Evolutionary conservation across 2,797 vertebrate species (phyloP), one percentile per base, ranked within the genome.

Genomic region (Dryobates pubescens): DNA sequence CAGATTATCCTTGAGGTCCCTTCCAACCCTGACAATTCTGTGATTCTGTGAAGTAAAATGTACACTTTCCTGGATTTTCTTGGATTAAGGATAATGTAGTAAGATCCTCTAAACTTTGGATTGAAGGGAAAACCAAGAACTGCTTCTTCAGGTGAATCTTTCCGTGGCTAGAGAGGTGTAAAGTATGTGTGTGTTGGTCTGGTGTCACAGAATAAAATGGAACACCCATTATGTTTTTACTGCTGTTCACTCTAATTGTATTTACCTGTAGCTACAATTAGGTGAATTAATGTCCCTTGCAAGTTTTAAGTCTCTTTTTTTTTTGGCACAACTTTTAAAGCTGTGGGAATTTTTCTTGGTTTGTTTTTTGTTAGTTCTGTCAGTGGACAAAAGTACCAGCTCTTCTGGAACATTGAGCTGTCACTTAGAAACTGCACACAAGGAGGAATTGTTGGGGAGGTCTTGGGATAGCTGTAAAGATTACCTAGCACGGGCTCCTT

Each of bases 221-320:
- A 85, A 64, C 56, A 10, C 26, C 75, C 53, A 56, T 86, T 81
- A 26, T 63, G 29, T 58, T 93, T 86, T 82, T 82, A 67, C 38
- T 84, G 58, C 30, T 88, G 3, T 82, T 94, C 6, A 36, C 15
- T 74, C 58, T 88, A 36, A 62, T 91, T 92, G 26, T 83, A 70
- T 92, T 93, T 88, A 71, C 75, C 51, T 84, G 14, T 65, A 62
- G 63, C 43, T 88, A 43, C 27, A 63, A 32, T 86, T 85, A 87
- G 49, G 24, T 85, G 84, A 90, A 82, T 71, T 82, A 85, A 82
- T 89, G 75, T 76, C 17, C 58, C 36, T 77, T 90, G 72, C 58
- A 91, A 84, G 27, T 78, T 83, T 63, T 88, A 77, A 30, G 9
- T 86, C 58, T 86, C 43, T 85, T 65, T 84, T 65, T n/a, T n/a